Conservation (phyloP, 2,888 invertebrate species). For the Eucera pruinosa region DNA sequence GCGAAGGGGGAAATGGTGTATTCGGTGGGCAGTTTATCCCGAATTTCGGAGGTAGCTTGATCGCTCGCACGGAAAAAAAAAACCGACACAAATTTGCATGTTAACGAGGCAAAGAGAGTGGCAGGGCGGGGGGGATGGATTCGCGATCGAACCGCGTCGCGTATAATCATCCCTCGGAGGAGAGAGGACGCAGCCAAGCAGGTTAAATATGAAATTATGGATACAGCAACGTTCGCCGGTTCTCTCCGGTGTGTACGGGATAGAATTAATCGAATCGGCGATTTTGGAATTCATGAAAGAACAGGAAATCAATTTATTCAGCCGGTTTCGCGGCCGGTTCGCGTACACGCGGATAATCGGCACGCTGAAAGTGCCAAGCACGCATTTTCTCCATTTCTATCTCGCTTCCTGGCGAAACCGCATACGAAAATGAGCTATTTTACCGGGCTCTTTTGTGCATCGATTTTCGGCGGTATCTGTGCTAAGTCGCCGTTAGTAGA, state of each 20-base stretch:
- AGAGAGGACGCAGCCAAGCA: conserved; percentile 32
- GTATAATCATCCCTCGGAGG: conserved; percentile 32
- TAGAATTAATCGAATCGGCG: conserved; percentile 52
- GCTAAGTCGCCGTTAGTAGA: neutral
- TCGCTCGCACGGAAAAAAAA: conserved; percentile 14
- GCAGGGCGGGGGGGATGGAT: neutral
- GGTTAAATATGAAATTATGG: conserved; percentile 57
- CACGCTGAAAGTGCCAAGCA: neutral
- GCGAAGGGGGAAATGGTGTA: neutral
- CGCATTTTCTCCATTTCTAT: no score
- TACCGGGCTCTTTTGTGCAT: neutral
- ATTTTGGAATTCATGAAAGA: conserved; percentile 52
- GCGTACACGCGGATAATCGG: neutral
- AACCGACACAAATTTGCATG: conserved; percentile 43
- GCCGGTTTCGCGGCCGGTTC: conserved; percentile 27
- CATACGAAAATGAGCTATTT: neutral
- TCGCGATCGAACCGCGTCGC: conserved; percentile 36
- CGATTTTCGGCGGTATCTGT: neutral
- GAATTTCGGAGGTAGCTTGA: conserved; percentile 47
- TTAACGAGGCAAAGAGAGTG: conserved; percentile 22
- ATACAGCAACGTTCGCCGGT: conserved; percentile 25
- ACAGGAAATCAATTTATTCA: conserved; percentile 50
- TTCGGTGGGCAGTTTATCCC: conserved; percentile 26
- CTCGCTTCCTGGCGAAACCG: no score
- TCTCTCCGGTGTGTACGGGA: neutral